Percentiles rank a stretch among this genome's conserved stretches.
Evolutionary conservation across 2,113 vertebrate species (phyloP).

Genomic region (Guaruba guarouba): DNA sequence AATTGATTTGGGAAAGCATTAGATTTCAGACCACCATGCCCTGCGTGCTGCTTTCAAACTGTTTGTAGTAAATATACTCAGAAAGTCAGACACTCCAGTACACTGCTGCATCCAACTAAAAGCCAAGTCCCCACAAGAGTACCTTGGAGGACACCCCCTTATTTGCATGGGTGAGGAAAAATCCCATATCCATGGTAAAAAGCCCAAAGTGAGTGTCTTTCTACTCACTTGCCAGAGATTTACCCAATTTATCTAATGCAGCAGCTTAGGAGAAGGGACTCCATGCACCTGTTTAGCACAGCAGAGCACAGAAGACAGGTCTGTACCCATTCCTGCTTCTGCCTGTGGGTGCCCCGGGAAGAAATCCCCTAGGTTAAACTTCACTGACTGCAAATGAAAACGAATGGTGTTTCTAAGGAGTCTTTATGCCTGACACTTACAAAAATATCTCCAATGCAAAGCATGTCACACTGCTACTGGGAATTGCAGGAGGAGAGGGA

Average conservation of each 20-base stretch:
- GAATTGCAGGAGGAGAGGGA: constrained; percentile 31
- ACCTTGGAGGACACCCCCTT: no score
- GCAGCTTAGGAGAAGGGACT: not conserved
- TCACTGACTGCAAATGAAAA: not conserved
- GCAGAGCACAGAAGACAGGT: not conserved
- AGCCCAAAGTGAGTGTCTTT: not conserved
- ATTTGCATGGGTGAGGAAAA: not conserved
- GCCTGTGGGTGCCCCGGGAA: not conserved
- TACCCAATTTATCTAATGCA: not conserved
- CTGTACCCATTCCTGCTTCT: not conserved
- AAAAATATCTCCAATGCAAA: constrained; percentile 40
- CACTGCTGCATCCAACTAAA: no score
- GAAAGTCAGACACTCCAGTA: no score
- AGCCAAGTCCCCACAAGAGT: no score
- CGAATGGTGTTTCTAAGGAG: not conserved
- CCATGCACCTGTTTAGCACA: not conserved
- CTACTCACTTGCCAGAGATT: not conserved
- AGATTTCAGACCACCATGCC: no score
- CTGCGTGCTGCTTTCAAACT: no score
- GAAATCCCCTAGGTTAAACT: not conserved
- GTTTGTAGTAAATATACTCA: no score
- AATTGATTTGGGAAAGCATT: no score
- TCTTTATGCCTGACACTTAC: not conserved
- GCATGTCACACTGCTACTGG: not conserved
- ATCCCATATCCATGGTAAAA: not conserved